Evolutionary conservation across 2,888 invertebrate species (phyloP), one percentile per base, ranked within the genome.

Genomic region (Iselma pallidipennis): DNA sequence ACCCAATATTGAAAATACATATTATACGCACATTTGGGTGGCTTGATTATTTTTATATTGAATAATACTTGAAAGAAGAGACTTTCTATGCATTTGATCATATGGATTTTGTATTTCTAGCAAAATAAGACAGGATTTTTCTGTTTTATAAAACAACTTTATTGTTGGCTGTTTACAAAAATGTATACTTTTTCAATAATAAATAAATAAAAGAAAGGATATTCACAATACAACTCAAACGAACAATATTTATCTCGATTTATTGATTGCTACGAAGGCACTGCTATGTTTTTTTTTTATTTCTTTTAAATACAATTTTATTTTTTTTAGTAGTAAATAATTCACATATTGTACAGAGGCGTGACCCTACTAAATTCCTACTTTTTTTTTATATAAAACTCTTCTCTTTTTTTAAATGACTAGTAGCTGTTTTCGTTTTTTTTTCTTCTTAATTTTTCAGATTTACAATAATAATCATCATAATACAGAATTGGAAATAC

Each of bases 111-210:
- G 25, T 3, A 25, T 25, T 25, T 25, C 6, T 25, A 25, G 3
- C 6, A 6, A 25, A 25, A 25, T 25, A 6, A 25, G 25, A 25
- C 3, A 25, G 4, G 25, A 6, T 25, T 25, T 19, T 45, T 45
- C 19, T 45, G 19, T 45, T 45, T 45, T 45, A 45, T 45, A 45
- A 45, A 45, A 45, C 45, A 45, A 45, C 21, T 45, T 45, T 45
- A 45, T 45, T 37, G 37, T 37, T 45, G 45, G 45, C 45, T 45
- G 45, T 45, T 45, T 71, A 70, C 69, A 73, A 71, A 72, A 65
- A 64, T 71, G 70, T 71, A 71, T 69, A 71, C 68, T 72, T 66
- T 66, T 66, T 68, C 68, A 68, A 68, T 58, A 73, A 73, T 73
- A 73, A 73, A 73, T 71, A 71, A 66, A 71, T 55, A 58, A 61